These are phyloP conservation scores for Sciaenops ocellatus DNA, from an alignment of 2,797 vertebrate species.

Conservation along the genomic window DNA sequence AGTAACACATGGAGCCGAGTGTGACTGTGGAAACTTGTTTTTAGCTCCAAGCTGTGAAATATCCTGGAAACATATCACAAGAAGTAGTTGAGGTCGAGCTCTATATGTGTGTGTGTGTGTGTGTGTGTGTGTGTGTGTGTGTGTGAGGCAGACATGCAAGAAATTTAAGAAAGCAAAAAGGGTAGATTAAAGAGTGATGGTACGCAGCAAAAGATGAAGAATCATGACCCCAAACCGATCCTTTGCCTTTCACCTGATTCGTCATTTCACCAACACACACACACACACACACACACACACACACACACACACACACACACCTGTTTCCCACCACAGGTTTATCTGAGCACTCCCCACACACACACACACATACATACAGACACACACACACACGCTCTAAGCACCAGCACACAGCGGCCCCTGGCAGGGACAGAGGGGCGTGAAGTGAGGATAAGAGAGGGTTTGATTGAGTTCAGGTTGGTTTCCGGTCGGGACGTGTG, in stretches of 20 bases:
- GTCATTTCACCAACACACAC: slow-evolving; percentile 36
- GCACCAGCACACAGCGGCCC: slow-evolving; percentile 65
- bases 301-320: slow-evolving; percentile 11
- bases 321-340: no score
- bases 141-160: slow-evolving; percentile 59
- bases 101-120: slow-evolving; percentile 7
- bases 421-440: slow-evolving; percentile 56
- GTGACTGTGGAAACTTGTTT: slow-evolving; percentile 63
- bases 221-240: slow-evolving; percentile 32
- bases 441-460: slow-evolving; percentile 69
- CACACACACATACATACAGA: neutral
- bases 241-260: slow-evolving; percentile 38
- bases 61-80: slow-evolving; percentile 53
- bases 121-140: slow-evolving; percentile 29
- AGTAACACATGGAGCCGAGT: slow-evolving; percentile 49
- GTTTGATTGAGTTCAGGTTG: slow-evolving; percentile 75
- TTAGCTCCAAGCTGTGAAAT: slow-evolving; percentile 62
- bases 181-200: slow-evolving; percentile 36
- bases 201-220: slow-evolving; percentile 46
- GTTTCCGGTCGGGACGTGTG: slow-evolving; percentile 80
- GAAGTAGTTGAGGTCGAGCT: slow-evolving; percentile 21
- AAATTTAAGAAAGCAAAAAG: slow-evolving; percentile 45
- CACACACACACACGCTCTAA: slow-evolving; percentile 49
- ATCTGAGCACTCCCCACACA: neutral
- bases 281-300: slow-evolving; percentile 17